Base-by-base conservation (phyloP, 2,113 vertebrate species). In the Campylomormyrus numenius region DNA sequence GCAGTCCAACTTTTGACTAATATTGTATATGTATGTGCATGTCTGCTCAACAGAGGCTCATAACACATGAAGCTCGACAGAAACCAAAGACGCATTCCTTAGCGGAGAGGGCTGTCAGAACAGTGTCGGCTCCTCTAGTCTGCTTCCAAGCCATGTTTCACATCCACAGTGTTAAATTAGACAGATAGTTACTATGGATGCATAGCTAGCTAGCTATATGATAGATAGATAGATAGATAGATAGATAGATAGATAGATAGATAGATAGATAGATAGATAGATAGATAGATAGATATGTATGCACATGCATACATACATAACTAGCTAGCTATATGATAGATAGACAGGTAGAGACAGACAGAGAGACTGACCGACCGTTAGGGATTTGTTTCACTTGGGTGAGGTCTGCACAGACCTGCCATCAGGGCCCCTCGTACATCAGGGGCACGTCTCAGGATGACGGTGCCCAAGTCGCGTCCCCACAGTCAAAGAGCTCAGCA, bases 401-500 rank as follows among this genome's bases (percentile, higher is more conserved):
- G n/a, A 31, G 10, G 10, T 27, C n/a, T 31, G 10, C 9, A 27
- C 62, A 66, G 62, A 70, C 62, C 62, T 13, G 90, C 91, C 77
- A 85, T 70, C 80, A 93, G 39, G 5, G 4, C 24, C 8, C 35
- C 19, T 24, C 1, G 13, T 21, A 21, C 42, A 46, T 48, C 9
- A 46, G 19, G 35, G 24, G 42, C 2, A 52, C 46, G 27, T 45
- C 31, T 62, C 88, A 85, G 58, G 50, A 56, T 50, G 83, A 80
- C 8, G 90, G 62, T 2, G 17, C 77, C 85, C 24, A 88, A 87
- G 91, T 85, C n/a, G 89, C 48, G 58, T 77, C 31, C 49, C 90
- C 90, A 62, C 52, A 89, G 90, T 80, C 90, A 88, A 70, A 92
- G 90, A 66, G 86, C 91, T 92, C 89, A 48, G 27, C 91, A 88